Percentiles rank a stretch among this genome's conserved stretches.
These are phyloP conservation scores for Chymomyza caudatula DNA, from an alignment of 2,888 invertebrate species.

Conservation along the genomic window DNA sequence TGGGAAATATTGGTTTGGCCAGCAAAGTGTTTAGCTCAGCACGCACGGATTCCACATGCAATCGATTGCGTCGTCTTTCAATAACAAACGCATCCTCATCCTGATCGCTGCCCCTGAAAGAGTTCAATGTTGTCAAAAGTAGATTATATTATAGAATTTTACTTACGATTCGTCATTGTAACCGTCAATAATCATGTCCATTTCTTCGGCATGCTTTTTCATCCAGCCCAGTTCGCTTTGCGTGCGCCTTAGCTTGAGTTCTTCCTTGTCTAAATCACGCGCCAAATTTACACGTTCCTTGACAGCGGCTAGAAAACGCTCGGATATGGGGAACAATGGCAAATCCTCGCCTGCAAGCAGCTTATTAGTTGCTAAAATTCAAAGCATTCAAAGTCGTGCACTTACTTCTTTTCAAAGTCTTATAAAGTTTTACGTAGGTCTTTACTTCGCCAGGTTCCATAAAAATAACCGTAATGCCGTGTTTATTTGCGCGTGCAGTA, in stretches of 20 bases:
- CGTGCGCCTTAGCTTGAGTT: constrained; percentile 82
- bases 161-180: constrained; percentile 79
- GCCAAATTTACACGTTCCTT: constrained; percentile 88
- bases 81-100: constrained; percentile 75
- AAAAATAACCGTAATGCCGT: constrained; percentile 94
- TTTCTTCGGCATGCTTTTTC: constrained; percentile 89
- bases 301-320: constrained; percentile 81
- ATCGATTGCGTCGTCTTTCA: constrained; percentile 74
- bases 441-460: constrained; percentile 92
- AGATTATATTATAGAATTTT: no score
- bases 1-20: constrained; percentile 82
- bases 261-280: constrained; percentile 87
- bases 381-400: constrained; percentile 25
- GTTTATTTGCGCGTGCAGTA: constrained; percentile 92
- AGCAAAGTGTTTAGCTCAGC: constrained; percentile 73
- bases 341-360: constrained; percentile 85
- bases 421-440: constrained; percentile 88
- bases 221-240: constrained; percentile 90
- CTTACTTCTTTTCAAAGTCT: constrained; percentile 90
- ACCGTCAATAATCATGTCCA: constrained; percentile 94
- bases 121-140: no score
- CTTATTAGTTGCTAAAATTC: constrained; percentile 1
- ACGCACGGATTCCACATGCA: constrained; percentile 63
- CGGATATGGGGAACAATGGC: constrained; percentile 88
- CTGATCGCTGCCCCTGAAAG: constrained; percentile 67